Conservation (phyloP, 30 jellyfish, hydroid and myxozoan genomes). For the Aurelia aurita region DNA sequence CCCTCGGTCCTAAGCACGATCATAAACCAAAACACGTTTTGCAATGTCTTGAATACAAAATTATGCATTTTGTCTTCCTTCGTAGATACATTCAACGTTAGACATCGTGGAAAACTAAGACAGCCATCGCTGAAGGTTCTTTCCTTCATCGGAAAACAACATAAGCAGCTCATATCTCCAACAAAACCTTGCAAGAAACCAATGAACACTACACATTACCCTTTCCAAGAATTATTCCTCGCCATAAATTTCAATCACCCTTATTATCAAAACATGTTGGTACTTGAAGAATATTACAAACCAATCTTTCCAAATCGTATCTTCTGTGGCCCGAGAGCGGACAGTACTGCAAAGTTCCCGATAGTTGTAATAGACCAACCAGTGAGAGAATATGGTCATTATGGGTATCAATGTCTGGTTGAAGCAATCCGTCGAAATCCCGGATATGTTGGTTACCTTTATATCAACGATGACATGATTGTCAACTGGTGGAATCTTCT, state of each 20-base stretch:
- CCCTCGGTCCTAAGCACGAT: too few relatives aligned
- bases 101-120: background rate
- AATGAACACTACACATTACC: background rate
- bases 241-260: slow-evolving; percentile 83
- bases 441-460: slow-evolving; percentile 63
- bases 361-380: slow-evolving; percentile 24
- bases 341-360: slow-evolving; percentile 2
- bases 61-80: background rate
- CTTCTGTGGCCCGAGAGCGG: slow-evolving; percentile 75
- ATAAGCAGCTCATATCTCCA: background rate
- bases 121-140: background rate
- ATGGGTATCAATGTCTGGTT: slow-evolving; percentile 71
- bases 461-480: slow-evolving; percentile 73
- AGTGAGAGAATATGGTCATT: slow-evolving; percentile 39
- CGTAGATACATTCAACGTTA: background rate
- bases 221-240: slow-evolving; percentile 36
- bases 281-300: slow-evolving; percentile 28
- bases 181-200: background rate
- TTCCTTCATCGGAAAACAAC: too few relatives aligned
- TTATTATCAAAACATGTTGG: slow-evolving; percentile 30
- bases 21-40: too few relatives aligned
- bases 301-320: slow-evolving; percentile 52
- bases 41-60: background rate
- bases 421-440: slow-evolving; percentile 71
- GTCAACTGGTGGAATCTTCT: slow-evolving; percentile 77